Evolutionary conservation across 2,113 vertebrate species (phyloP).

Genomic region (Suricata suricatta): DNA sequence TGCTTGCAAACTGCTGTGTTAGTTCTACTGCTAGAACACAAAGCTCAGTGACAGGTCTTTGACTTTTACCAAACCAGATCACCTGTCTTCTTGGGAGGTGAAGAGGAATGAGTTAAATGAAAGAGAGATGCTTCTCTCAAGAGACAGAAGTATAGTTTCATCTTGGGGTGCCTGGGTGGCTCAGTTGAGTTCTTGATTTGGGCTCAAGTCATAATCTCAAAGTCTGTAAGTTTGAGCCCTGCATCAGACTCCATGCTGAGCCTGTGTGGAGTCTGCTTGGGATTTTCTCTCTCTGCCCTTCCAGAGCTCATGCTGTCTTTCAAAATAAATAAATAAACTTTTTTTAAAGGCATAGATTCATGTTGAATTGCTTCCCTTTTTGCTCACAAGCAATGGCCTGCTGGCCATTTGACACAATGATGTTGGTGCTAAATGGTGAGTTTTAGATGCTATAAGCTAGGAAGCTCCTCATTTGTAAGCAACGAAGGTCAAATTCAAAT

Average conservation of each 20-base stretch:
- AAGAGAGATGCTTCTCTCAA: not conserved
- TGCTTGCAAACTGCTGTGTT: not conserved
- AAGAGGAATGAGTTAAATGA: not conserved
- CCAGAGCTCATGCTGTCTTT: no score
- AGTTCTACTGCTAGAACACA: not conserved
- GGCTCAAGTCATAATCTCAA: no score
- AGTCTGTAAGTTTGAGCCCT: no score
- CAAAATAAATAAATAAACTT: no score
- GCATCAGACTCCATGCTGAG: no score
- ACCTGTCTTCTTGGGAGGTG: not conserved
- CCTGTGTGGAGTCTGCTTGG: no score
- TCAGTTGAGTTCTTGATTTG: no score
- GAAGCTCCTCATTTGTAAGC: not conserved
- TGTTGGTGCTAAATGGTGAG: not conserved
- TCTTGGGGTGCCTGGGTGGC: no score
- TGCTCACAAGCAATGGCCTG: not conserved
- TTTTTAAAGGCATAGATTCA: not conserved
- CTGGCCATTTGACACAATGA: not conserved
- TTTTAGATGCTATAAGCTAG: not conserved
- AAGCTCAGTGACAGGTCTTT: not conserved
- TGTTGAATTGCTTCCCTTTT: not conserved
- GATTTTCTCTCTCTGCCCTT: no score
- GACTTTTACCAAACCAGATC: not conserved
- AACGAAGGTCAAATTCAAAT: not conserved
- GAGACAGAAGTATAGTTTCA: not conserved